phyloP scores from a whole-genome alignment of 2,797 vertebrate species.

The Acropternis orthonyx region DNA sequence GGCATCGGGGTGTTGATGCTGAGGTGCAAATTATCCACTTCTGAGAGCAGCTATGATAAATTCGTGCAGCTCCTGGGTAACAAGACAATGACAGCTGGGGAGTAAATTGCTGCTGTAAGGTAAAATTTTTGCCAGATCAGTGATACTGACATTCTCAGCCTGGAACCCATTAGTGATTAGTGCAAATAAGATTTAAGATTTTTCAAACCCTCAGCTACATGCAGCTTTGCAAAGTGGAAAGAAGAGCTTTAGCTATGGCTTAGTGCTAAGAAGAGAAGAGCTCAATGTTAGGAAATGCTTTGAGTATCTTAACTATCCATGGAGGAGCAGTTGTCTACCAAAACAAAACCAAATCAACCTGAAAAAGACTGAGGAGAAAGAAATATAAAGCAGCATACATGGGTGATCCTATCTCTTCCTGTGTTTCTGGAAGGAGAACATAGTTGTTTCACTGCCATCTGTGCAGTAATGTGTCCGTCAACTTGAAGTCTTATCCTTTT shows the following conservation, averaged over 20 bases:
- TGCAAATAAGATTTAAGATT: constrained; percentile 32
- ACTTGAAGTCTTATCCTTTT: neutral
- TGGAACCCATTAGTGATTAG: constrained; percentile 33
- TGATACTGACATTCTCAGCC: constrained; percentile 18
- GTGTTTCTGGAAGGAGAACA: constrained; percentile 21
- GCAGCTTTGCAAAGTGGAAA: constrained; percentile 13
- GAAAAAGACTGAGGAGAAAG: neutral
- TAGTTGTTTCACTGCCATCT: neutral
- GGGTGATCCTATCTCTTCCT: neutral
- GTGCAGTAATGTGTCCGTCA: neutral
- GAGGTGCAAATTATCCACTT: neutral
- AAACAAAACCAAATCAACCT: neutral
- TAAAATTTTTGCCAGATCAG: constrained; percentile 46
- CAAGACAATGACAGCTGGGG: constrained; percentile 21
- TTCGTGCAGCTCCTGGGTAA: constrained; percentile 31
- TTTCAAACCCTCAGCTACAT: constrained; percentile 22
- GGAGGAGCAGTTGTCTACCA: neutral
- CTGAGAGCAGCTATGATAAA: constrained; percentile 6
- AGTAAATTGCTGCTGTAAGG: constrained; percentile 26
- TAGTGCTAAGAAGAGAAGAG: constrained; percentile 9
- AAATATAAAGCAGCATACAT: neutral
- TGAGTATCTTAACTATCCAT: neutral
- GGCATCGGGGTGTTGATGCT: neutral
- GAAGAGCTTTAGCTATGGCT: neutral
- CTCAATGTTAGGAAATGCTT: neutral